Evolutionary conservation across 2,888 invertebrate species (phyloP).

Genomic region (Coremacera marginata): DNA sequence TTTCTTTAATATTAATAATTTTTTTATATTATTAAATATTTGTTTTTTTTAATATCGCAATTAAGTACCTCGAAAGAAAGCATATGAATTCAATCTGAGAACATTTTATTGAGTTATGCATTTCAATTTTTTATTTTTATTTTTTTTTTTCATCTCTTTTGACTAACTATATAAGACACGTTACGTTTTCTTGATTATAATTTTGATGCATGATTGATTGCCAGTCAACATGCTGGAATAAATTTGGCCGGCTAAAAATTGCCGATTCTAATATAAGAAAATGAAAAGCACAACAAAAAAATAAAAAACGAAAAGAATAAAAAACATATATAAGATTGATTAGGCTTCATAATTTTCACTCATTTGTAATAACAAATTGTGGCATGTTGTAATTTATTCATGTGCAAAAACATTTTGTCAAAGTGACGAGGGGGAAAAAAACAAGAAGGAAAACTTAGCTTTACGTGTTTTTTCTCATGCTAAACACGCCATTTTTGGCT

Average conservation of each 20-base stretch:
- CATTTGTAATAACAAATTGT: constrained; percentile 18
- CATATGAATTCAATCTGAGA: no score
- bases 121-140: no score
- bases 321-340: background rate
- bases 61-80: no score
- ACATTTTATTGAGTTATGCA: no score
- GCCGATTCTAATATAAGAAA: no score
- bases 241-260: no score
- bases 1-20: no score
- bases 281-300: background rate
- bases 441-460: background rate
- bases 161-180: background rate
- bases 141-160: no score
- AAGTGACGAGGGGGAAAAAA: no score
- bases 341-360: constrained; percentile 9
- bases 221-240: no score
- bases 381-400: constrained; percentile 12
- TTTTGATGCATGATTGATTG: constrained; percentile 13
- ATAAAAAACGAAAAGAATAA: background rate
- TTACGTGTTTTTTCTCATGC: background rate
- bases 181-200: constrained; percentile 4
- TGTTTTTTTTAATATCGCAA: no score
- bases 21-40: no score
- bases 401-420: constrained; percentile 5
- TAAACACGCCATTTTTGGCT: background rate